These are phyloP conservation scores for Sternarchorhynchus goeldii DNA, from an alignment of 2,797 vertebrate genomes.

Conservation along the genomic window DNA sequence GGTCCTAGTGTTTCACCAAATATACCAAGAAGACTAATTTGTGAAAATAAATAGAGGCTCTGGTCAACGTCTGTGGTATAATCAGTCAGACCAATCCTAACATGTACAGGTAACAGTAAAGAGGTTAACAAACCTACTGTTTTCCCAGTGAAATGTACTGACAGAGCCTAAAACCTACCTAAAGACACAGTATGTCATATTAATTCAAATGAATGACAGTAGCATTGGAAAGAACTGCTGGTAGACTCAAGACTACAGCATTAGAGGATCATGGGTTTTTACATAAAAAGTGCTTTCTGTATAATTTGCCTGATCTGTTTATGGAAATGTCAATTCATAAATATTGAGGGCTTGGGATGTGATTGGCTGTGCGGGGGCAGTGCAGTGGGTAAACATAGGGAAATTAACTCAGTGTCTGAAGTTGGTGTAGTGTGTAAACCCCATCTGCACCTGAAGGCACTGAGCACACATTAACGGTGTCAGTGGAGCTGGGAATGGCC, in stretches of 20 bases:
- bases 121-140: neutral
- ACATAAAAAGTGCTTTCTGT: neutral
- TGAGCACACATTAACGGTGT: too few relatives aligned
- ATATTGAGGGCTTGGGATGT: too few relatives aligned
- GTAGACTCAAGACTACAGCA: neutral
- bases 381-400: too few relatives aligned
- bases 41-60: neutral
- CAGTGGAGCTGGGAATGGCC: too few relatives aligned
- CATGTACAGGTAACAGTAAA: neutral
- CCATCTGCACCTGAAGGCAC: too few relatives aligned
- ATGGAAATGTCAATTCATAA: neutral
- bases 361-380: too few relatives aligned
- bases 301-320: neutral
- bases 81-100: neutral
- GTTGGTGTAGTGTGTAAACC: too few relatives aligned
- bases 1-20: neutral
- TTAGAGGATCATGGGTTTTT: neutral
- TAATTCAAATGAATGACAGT: neutral
- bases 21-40: slow-evolving; percentile 4
- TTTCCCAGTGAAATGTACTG: too few relatives aligned
- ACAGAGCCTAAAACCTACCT: too few relatives aligned
- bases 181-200: too few relatives aligned
- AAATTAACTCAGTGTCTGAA: too few relatives aligned
- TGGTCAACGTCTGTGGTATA: too few relatives aligned
- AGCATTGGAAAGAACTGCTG: neutral